phyloP scores from a whole-genome alignment of 2,888 invertebrate species.

The Athalia circularis region DNA sequence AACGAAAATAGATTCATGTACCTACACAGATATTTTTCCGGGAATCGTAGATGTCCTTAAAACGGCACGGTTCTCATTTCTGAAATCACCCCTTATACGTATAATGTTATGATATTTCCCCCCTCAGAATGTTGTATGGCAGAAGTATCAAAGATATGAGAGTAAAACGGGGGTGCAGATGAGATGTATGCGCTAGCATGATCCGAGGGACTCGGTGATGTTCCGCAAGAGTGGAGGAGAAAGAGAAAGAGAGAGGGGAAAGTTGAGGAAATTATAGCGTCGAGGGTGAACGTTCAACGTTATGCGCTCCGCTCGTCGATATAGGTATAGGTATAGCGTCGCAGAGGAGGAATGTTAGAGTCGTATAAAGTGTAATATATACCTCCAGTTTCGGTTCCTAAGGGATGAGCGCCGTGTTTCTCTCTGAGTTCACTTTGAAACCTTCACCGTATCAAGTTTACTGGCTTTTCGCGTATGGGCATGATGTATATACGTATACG shows the following conservation, averaged over 20 bases:
- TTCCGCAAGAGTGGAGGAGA: background rate
- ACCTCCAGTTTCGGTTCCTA: background rate
- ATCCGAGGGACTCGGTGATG: constrained; percentile 29
- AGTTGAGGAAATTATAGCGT: no score
- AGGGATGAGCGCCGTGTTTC: constrained; percentile 13
- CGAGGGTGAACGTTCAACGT: constrained; percentile 12
- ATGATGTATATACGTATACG: no score
- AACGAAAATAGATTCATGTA: background rate
- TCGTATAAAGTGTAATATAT: constrained; percentile 18
- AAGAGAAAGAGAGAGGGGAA: background rate
- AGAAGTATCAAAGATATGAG: constrained; percentile 17
- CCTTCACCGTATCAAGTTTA: constrained; percentile 13
- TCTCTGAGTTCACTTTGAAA: constrained; percentile 29
- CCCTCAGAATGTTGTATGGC: background rate
- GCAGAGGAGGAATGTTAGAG: constrained; percentile 1
- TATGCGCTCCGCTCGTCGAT: constrained; percentile 5
- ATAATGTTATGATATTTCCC: background rate
- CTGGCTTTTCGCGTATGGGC: background rate
- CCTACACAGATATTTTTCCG: background rate
- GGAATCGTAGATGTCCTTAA: background rate
- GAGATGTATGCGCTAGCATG: constrained; percentile 5
- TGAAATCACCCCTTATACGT: background rate
- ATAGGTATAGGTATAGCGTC: background rate
- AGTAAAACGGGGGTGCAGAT: constrained; percentile 9
- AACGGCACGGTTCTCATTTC: no score